Evolutionary conservation across 2,113 vertebrate species (phyloP).

Genomic region (Seriola quinqueradiata): DNA sequence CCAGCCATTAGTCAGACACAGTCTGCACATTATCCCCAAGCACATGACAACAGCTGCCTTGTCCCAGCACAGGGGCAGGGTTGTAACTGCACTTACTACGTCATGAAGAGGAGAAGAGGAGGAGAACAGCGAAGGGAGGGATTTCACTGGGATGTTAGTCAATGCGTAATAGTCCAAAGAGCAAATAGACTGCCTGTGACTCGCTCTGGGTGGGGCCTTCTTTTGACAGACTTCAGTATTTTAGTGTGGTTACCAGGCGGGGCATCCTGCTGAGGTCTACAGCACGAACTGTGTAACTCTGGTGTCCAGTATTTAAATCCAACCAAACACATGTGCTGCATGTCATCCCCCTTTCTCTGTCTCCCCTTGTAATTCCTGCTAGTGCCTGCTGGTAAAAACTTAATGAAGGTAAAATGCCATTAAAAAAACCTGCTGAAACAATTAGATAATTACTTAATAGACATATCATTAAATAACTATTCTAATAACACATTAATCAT

Average conservation of each 20-base stretch:
- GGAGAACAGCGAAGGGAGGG: constrained; percentile 52
- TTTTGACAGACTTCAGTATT: constrained; percentile 62
- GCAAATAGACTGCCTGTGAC: constrained; percentile 73
- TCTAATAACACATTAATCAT: background rate
- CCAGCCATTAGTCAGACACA: constrained; percentile 67
- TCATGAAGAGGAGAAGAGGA: constrained; percentile 61
- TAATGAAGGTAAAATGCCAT: background rate
- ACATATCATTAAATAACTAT: background rate
- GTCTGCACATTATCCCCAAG: constrained; percentile 67
- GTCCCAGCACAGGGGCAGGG: constrained; percentile 72
- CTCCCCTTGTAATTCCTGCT: background rate
- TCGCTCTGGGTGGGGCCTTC: constrained; percentile 73
- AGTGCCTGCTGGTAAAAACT: background rate
- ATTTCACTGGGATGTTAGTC: constrained; percentile 68
- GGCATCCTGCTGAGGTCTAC: constrained; percentile 17
- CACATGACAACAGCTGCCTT: constrained; percentile 82
- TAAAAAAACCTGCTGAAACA: background rate
- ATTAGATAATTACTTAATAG: background rate
- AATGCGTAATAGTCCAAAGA: constrained; percentile 77
- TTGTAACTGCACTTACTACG: constrained; percentile 59
- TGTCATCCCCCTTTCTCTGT: background rate
- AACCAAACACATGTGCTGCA: constrained; percentile 15
- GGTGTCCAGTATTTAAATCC: constrained; percentile 31
- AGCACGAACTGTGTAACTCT: constrained; percentile 8
- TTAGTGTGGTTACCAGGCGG: constrained; percentile 53